Conservation (phyloP, 2,113 vertebrate species). For the Pluvianellus socialis region DNA sequence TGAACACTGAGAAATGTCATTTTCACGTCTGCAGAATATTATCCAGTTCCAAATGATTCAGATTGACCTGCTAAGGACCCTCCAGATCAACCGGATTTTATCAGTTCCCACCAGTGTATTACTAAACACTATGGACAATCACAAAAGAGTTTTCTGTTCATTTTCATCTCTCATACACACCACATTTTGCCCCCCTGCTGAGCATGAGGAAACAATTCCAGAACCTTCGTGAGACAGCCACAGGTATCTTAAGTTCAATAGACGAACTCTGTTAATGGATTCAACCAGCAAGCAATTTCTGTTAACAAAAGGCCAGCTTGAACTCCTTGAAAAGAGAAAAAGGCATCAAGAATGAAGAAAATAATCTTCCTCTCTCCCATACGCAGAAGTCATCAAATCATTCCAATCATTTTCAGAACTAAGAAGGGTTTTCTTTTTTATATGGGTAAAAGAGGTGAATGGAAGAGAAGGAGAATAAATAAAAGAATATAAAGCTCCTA, state of each 20-base stretch:
- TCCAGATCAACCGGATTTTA: not conserved
- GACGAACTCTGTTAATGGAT: not conserved
- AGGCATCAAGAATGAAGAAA: not conserved
- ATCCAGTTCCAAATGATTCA: not conserved
- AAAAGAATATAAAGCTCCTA: not conserved
- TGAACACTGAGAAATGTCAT: not conserved
- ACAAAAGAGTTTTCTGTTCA: not conserved
- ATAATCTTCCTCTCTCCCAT: not conserved
- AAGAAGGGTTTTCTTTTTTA: not conserved
- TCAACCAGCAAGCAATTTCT: slow-evolving; percentile 35
- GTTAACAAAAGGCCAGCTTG: slow-evolving; percentile 25
- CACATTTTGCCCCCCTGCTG: not conserved
- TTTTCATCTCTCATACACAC: not conserved
- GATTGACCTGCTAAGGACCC: not conserved
- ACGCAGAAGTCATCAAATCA: not conserved
- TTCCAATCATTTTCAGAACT: not conserved
- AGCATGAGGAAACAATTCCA: not conserved
- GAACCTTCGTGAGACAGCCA: not conserved
- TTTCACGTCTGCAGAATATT: not conserved
- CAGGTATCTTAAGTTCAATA: not conserved
- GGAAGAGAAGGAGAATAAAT: not conserved
- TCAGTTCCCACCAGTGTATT: not conserved
- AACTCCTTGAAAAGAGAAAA: slow-evolving; percentile 10
- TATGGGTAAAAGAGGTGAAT: not conserved
- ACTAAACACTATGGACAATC: not conserved